Evolutionary conservation across 1,140 invertebrate species (phyloP).

Genomic region (Oncopeltus fasciatus): DNA sequence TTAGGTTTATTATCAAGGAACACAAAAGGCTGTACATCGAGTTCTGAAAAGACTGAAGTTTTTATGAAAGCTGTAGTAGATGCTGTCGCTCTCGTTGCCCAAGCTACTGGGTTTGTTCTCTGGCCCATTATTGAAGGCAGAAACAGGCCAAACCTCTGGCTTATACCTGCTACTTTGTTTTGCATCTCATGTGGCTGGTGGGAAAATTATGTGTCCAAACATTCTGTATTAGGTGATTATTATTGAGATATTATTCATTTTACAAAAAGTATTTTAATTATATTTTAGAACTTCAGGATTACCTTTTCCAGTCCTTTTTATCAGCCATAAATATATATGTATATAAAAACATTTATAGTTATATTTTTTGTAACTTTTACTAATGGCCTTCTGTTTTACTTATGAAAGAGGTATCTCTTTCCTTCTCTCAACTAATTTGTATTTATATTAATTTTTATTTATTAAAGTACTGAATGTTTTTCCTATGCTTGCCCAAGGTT

Average conservation of each 20-base stretch:
- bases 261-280: neutral
- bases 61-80: slow-evolving; percentile 65
- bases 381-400: too few relatives aligned
- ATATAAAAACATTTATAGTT: too few relatives aligned
- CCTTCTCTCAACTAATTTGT: too few relatives aligned
- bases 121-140: slow-evolving; percentile 56
- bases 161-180: slow-evolving; percentile 67
- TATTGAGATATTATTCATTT: neutral
- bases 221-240: slow-evolving; percentile 53
- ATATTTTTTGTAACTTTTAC: too few relatives aligned
- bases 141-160: slow-evolving; percentile 54
- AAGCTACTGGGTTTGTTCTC: slow-evolving; percentile 75
- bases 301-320: neutral
- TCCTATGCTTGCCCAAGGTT: too few relatives aligned
- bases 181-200: slow-evolving; percentile 87
- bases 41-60: slow-evolving; percentile 42
- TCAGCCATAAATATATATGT: too few relatives aligned
- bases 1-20: slow-evolving; percentile 61
- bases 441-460: neutral
- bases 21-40: slow-evolving; percentile 38
- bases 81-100: slow-evolving; percentile 62
- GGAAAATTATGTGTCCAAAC: slow-evolving; percentile 86
- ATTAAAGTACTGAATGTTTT: too few relatives aligned
- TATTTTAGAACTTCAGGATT: neutral
- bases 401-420: too few relatives aligned